Percentiles rank a stretch among this genome's conserved stretches.
Evolutionary conservation across 2,113 vertebrate genomes (phyloP).

Genomic region (Leucopsar rothschildi): DNA sequence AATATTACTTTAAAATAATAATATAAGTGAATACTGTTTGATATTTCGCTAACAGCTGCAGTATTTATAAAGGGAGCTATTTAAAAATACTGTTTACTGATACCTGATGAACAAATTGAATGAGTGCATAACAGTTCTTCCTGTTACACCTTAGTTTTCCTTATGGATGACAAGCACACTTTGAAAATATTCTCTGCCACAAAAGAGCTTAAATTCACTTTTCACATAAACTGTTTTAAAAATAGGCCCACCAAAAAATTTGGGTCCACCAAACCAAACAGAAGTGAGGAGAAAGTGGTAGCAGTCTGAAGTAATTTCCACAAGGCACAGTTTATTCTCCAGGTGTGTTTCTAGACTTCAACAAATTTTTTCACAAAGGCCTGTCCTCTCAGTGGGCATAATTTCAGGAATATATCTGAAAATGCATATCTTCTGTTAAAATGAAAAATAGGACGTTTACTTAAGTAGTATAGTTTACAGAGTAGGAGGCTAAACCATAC

Average conservation of each 20-base stretch:
- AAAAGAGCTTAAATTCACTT: neutral
- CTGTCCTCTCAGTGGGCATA: neutral
- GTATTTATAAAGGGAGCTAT: neutral
- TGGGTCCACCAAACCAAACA: neutral
- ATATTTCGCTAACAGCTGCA: neutral
- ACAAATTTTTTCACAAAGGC: neutral
- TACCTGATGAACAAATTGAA: neutral
- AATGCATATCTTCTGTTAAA: neutral
- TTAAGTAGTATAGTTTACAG: neutral
- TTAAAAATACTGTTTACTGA: neutral
- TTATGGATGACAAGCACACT: neutral
- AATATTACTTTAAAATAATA: neutral
- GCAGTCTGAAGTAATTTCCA: neutral
- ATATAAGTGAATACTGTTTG: neutral
- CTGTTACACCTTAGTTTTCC: neutral
- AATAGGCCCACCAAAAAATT: neutral
- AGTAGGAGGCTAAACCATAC: neutral
- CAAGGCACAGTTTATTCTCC: neutral
- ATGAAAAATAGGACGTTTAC: neutral
- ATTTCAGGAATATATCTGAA: neutral
- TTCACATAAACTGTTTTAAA: neutral
- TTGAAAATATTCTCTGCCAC: neutral
- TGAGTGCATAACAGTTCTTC: neutral
- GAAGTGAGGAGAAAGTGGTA: neutral
- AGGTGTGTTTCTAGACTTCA: neutral